Evolutionary conservation across 2,797 vertebrate species (phyloP).

Genomic region (Pyrocephalus nanus): DNA sequence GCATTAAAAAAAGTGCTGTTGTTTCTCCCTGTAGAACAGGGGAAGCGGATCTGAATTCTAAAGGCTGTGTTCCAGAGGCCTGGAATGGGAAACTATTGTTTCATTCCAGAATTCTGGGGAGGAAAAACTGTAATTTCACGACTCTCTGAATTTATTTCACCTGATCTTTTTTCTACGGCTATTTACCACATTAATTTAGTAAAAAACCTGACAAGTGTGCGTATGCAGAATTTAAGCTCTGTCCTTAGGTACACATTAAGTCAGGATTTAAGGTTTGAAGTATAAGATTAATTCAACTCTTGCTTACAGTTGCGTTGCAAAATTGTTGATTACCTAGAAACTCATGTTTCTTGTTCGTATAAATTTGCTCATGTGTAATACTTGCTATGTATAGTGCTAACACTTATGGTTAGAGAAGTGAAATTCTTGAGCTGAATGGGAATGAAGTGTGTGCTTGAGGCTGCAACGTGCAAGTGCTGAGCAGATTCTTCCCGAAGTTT

Average conservation of each 20-base stretch:
- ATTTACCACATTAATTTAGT: conserved; percentile 28
- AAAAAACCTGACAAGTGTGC: conserved; percentile 40
- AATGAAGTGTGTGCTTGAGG: neutral
- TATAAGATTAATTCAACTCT: conserved; percentile 1
- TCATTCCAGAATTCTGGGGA: neutral
- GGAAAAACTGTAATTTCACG: conserved; percentile 31
- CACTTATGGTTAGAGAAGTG: neutral
- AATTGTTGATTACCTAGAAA: conserved; percentile 4
- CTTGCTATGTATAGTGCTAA: neutral
- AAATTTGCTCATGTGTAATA: neutral
- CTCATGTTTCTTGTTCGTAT: neutral
- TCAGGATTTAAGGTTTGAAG: conserved; percentile 34
- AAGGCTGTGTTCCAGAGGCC: neutral
- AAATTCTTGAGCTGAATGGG: neutral
- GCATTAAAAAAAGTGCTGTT: neutral
- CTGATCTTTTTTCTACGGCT: neutral
- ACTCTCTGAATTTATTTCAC: conserved; percentile 46
- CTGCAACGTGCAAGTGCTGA: neutral
- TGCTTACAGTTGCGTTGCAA: neutral
- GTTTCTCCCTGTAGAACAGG: neutral
- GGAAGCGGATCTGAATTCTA: neutral
- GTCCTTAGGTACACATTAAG: conserved; percentile 77
- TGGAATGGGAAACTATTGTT: neutral
- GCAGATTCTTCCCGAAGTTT: neutral
- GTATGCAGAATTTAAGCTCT: neutral